phyloP scores from a whole-genome alignment of 2,888 invertebrate species.

The Napeogenes sylphis region DNA sequence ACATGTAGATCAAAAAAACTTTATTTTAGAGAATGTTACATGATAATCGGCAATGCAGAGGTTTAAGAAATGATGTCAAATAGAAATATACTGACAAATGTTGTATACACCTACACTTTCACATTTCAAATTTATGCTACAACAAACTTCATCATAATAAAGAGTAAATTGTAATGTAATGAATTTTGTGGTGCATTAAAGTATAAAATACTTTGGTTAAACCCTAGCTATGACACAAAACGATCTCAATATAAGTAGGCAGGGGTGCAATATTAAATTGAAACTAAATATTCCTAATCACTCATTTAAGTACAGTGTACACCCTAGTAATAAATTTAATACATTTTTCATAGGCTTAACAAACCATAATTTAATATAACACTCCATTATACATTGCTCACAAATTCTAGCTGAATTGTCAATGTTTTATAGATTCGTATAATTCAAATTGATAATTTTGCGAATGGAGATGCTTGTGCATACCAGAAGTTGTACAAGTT shows the following conservation, averaged over 20 bases:
- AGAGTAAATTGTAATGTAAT: slow-evolving; percentile 56
- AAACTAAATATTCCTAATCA: slow-evolving; percentile 52
- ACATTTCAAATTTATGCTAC: slow-evolving; percentile 68
- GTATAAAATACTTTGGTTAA: slow-evolving; percentile 50
- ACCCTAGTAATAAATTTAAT: slow-evolving; percentile 48
- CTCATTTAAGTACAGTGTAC: slow-evolving; percentile 43
- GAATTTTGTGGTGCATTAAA: slow-evolving; percentile 58
- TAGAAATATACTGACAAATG: slow-evolving; percentile 71
- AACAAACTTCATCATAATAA: slow-evolving; percentile 60
- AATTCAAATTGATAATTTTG: slow-evolving; percentile 8
- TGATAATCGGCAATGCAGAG: slow-evolving; percentile 77
- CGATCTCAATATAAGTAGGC: slow-evolving; percentile 54
- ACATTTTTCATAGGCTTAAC: slow-evolving; percentile 43
- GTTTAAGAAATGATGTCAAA: slow-evolving; percentile 71
- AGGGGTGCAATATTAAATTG: slow-evolving; percentile 57
- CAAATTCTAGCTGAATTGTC: slow-evolving; percentile 53
- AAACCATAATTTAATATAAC: slow-evolving; percentile 45
- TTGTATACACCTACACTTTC: slow-evolving; percentile 71
- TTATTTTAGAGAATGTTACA: slow-evolving; percentile 78
- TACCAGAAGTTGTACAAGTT: slow-evolving; percentile 9
- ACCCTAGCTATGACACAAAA: slow-evolving; percentile 53
- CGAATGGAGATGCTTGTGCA: slow-evolving; percentile 9
- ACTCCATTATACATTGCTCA: slow-evolving; percentile 37
- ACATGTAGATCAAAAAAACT: slow-evolving; percentile 75
- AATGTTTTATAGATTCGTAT: slow-evolving; percentile 30